Conservation (phyloP, 1,140 invertebrate species). For the Atta colombica region DNA sequence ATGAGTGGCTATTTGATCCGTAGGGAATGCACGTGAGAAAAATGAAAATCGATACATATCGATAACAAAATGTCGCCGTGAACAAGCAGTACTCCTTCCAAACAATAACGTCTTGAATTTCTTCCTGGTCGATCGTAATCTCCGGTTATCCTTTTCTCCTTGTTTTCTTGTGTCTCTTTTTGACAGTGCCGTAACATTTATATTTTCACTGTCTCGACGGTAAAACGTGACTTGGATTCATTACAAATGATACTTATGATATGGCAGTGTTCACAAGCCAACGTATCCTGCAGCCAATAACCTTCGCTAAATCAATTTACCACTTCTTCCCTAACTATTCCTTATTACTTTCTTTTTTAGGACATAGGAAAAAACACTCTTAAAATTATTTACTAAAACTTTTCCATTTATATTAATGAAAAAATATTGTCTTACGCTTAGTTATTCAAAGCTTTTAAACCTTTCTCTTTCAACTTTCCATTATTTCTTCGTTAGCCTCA, state of each 20-base stretch:
- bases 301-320: slow-evolving; percentile 6
- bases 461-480: slow-evolving; percentile 2
- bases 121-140: slow-evolving; percentile 26
- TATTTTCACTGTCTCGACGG: slow-evolving; percentile 33
- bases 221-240: slow-evolving; percentile 23
- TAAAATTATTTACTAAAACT: background rate
- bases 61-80: slow-evolving; percentile 43
- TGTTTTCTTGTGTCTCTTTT: slow-evolving; percentile 22
- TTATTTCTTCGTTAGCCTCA: slow-evolving; percentile 50
- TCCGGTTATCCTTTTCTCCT: slow-evolving; percentile 9
- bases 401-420: slow-evolving; percentile 12
- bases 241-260: background rate
- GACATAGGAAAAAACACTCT: background rate
- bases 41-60: slow-evolving; percentile 51
- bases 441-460: background rate
- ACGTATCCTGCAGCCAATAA: background rate
- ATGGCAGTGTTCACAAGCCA: background rate
- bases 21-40: slow-evolving; percentile 1
- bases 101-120: slow-evolving; percentile 21
- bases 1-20: slow-evolving; percentile 2
- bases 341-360: background rate
- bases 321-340: background rate
- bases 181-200: slow-evolving; percentile 25
- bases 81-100: slow-evolving; percentile 16
- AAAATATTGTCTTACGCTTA: background rate